phyloP scores from a whole-genome alignment of 2,113 vertebrate species.

The Pseudorhombus dupliciocellatus region DNA sequence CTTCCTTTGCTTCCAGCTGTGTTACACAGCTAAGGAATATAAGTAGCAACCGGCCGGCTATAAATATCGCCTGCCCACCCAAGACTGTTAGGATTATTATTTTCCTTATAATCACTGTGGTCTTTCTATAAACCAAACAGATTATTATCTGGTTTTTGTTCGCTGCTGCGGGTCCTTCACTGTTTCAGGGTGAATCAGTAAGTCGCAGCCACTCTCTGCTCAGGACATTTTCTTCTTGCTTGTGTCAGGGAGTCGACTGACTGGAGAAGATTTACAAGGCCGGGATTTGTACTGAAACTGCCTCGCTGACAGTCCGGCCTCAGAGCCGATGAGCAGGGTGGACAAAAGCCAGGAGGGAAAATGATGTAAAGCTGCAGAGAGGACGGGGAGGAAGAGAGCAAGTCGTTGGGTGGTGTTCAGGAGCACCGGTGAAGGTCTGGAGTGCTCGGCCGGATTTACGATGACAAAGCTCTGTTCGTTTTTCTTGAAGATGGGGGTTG shows the following conservation, averaged over 20 bases:
- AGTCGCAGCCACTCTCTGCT: constrained; percentile 1
- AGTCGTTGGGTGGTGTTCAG: constrained; percentile 21
- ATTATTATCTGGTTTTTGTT: constrained; percentile 77
- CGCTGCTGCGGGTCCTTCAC: constrained; percentile 9
- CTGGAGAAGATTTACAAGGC: constrained; percentile 11
- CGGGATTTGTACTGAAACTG: constrained; percentile 32
- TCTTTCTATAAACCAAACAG: constrained; percentile 68
- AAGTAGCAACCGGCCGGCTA: constrained; percentile 73
- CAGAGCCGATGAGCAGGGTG: not conserved
- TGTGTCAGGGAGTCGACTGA: constrained; percentile 25
- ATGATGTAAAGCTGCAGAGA: not conserved
- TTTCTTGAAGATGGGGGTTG: constrained; percentile 58
- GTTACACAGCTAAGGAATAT: constrained; percentile 71
- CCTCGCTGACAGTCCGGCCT: not conserved
- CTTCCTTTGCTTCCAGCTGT: constrained; percentile 73
- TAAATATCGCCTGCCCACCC: constrained; percentile 79
- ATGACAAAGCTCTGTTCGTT: constrained; percentile 46
- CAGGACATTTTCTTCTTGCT: constrained; percentile 15
- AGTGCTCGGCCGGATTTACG: constrained; percentile 47
- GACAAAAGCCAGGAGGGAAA: constrained; percentile 2
- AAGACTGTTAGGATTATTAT: constrained; percentile 79
- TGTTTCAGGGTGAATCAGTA: constrained; percentile 17
- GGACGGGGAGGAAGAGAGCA: constrained; percentile 15
- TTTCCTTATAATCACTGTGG: constrained; percentile 77
- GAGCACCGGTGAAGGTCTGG: constrained; percentile 37